Base-by-base conservation (phyloP, 1,140 invertebrate genomes). In the Amyelois transitella region DNA sequence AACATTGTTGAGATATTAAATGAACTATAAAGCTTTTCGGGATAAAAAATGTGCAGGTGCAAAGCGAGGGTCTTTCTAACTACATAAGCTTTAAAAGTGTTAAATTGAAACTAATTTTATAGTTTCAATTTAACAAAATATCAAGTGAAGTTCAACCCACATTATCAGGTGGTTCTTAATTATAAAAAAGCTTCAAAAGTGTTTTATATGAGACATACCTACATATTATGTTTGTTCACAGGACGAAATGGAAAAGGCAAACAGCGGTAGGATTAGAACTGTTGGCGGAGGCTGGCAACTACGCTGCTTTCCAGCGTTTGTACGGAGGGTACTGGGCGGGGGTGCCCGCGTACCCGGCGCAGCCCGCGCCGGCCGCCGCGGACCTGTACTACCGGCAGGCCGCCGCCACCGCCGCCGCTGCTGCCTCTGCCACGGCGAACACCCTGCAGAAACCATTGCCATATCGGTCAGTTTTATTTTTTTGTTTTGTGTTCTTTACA, bases 231-330 rank as follows among this genome's bases (percentile, higher is more conserved):
- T 83, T 77, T 90, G 71, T 82, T 90, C 90, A 8, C 92, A 99
- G 98, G 89, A 99, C 98, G 72, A 99, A 99, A 91, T 99, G 98
- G 98, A 99, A 99, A 86, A 92, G 98, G 5, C 98, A 99, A 88
- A 98, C 98, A 1, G 97, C 98, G 0, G 98, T 99, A 0, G 97
- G 98, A 0, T 88, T 99, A 60, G 98, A 99, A 83, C 91, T 99
- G 17, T 88, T 99, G 52, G 96, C 97, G 0, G 98, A 99, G 81
- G 96, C 97, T 0, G 97, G 97, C 5, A 99, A 99, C 89, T 98
- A 97, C 83, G 97, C 97, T 0, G 97, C 98, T 1, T 96, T 99
- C 62, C 98, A 99, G 86, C 91, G 97, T 54, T 91, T 99, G 58
- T 96, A 99, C 77, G 95, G 96, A 83, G 91, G 93, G 4, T 91